phyloP scores from a whole-genome alignment of 1,140 invertebrate genomes.

The Bombus vancouverensis region DNA sequence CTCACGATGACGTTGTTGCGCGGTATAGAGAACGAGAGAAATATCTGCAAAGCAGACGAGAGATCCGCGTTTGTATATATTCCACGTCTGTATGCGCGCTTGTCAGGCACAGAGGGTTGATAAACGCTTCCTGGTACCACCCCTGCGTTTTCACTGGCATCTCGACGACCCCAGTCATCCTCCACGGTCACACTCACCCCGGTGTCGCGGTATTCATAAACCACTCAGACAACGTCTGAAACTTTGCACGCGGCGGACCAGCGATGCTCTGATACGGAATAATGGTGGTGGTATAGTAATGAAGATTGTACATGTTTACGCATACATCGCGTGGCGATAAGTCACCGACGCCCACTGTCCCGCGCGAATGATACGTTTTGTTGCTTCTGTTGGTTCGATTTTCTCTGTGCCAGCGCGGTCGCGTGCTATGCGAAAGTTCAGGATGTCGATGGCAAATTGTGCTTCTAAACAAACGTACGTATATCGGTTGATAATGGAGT shows the following conservation, averaged over 20 bases:
- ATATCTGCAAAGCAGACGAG: background rate
- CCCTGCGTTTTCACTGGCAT: constrained; percentile 33
- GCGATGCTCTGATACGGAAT: constrained; percentile 67
- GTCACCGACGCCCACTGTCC: background rate
- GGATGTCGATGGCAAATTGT: background rate
- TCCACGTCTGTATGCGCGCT: constrained; percentile 27
- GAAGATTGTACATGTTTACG: constrained; percentile 33
- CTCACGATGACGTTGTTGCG: background rate
- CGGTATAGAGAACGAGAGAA: background rate
- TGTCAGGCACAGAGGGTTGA: constrained; percentile 67
- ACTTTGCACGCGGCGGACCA: constrained; percentile 62
- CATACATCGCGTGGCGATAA: background rate
- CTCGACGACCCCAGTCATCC: constrained; percentile 41
- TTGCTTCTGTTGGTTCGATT: background rate
- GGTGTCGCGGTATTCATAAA: constrained; percentile 70
- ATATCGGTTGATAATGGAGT: too few species aligned
- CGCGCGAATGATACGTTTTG: background rate
- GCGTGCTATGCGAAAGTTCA: background rate
- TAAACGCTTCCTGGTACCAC: constrained; percentile 62
- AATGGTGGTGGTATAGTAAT: constrained; percentile 56
- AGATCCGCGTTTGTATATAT: constrained; percentile 28
- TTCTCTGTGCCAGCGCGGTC: background rate
- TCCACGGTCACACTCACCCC: constrained; percentile 63
- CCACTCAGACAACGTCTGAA: constrained; percentile 71
- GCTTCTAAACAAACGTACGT: background rate